Evolutionary conservation across 2,888 invertebrate species (phyloP), one percentile per base, ranked within the genome.

Genomic region (Priocnemis perturbator): DNA sequence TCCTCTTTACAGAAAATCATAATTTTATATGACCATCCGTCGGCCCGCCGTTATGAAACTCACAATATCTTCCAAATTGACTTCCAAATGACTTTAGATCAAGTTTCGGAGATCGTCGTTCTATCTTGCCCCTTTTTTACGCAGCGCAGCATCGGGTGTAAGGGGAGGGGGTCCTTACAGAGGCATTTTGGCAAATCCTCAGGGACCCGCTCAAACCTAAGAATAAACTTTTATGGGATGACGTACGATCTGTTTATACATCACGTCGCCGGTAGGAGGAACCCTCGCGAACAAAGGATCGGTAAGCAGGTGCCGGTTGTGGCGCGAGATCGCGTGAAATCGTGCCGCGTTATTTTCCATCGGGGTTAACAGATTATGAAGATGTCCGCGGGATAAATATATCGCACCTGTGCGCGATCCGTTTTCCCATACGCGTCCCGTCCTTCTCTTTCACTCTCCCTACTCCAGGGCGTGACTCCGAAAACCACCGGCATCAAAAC

Each of bases 401-500:
- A 83, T 83, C 83, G 81, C 87, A 87, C 88, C 87, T 87, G 87
- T 84, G 79, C 77, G 66, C 77, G 73, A 73, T 62, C 69, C 78
- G 80, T 83, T 85, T 86, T 85, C 83, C 83, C 85, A 81, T 81
- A 82, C 81, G 74, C 78, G 73, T 78, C 76, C 79, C 71, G 71
- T 61, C 67, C 64, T 64, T 67, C 63, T 60, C 70, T 76, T 79
- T 67, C 37, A 5, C 7, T 3, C 37, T 37, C 37, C 14, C 11
- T 37, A 11, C 37, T 3, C 81, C 81, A 83, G 86, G 87, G 87
- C 87, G 88, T 88, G 88, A 88, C 88, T 87, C 71, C 84, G 84
- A 85, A 88, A 88, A 88, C 87, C 88, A 84, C 87, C 82, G 78
- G 81, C 81, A 82, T 83, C 83, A 86, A 86, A 88, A 87, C 85